Evolutionary conservation across 2,888 invertebrate genomes (phyloP).

Genomic region (Lacanobia wlatinum): DNA sequence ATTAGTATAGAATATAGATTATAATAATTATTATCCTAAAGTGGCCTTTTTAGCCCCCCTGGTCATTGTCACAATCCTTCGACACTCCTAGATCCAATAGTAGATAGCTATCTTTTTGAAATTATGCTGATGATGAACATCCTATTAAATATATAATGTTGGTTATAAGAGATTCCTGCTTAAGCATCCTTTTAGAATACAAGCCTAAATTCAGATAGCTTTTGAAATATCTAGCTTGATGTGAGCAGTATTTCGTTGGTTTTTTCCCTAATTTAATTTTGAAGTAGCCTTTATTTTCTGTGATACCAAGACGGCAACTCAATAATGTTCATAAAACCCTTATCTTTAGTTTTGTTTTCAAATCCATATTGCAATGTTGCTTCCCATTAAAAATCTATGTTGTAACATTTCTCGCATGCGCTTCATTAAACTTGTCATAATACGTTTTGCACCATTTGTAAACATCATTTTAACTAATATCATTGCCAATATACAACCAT

Average conservation of each 20-base stretch:
- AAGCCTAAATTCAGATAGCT: background rate
- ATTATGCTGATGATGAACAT: too few relatives aligned
- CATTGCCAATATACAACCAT: background rate
- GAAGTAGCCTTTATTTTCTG: background rate
- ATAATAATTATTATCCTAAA: too few relatives aligned
- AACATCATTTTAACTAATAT: slow-evolving; percentile 1
- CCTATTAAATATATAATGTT: too few relatives aligned
- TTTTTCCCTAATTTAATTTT: background rate
- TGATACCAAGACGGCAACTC: background rate
- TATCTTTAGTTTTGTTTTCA: background rate
- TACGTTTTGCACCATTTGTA: slow-evolving; percentile 41
- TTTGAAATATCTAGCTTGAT: slow-evolving; percentile 3
- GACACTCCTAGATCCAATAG: too few relatives aligned
- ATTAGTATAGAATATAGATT: too few relatives aligned
- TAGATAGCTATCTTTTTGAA: too few relatives aligned
- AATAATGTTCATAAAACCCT: background rate
- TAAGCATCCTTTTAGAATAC: background rate
- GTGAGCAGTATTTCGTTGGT: background rate
- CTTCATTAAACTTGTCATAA: slow-evolving; percentile 38
- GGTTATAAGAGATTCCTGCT: background rate
- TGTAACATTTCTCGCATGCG: slow-evolving; percentile 40
- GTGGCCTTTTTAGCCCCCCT: too few relatives aligned
- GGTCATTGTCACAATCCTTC: too few relatives aligned
- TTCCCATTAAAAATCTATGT: slow-evolving; percentile 24
- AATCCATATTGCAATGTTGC: slow-evolving; percentile 18